Base-by-base conservation (phyloP, 2,888 invertebrate species). In the Octodonta nipae region DNA sequence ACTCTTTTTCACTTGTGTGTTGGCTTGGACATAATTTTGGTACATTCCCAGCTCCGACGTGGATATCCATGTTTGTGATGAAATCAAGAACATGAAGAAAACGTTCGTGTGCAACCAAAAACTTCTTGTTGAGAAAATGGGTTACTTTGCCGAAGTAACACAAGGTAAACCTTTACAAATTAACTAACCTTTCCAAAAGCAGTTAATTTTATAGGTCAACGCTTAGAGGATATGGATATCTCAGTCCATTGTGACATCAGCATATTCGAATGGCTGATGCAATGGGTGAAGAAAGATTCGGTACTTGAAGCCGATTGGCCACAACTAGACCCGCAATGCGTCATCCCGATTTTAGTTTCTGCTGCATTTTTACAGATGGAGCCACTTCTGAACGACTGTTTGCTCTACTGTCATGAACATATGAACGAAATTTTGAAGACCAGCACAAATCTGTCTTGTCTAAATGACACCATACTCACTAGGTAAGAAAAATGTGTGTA, bases 361-460 rank as follows among this genome's bases (percentile, higher is more conserved):
- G 92, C 93, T 0, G 87, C 89, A 16, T 95, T 93, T 58, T 66
- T 95, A 14, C 82, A 89, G 72, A 93, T 93, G 92, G 85, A 89
- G 49, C 82, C 84, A 2, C 64, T 93, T 30, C 70, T 91, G 3
- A 73, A 85, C 44, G 84, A 85, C 56, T 92, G 92, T 44, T 65
- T 93, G 32, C 69, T 77, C 26, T 92, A 75, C 64, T 88, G 89
- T 49, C 87, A 88, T 55, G 71, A 76, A 14, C 79, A 88, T 55
- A 77, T 92, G 68, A 83, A 78, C 46, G 85, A 88, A 37, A 82
- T 93, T 31, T 71, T 93, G 15, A 78, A 80, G 52, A 81, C 82
- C 0, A 78, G 86, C 4, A 82, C 86, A 22, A 88, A 89, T 61
- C 67, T 92, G 35, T 82, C 83, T 5, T 89, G 91, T 52, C 68